phyloP scores from a whole-genome alignment of 2,113 vertebrate species.

The Indri indri region DNA sequence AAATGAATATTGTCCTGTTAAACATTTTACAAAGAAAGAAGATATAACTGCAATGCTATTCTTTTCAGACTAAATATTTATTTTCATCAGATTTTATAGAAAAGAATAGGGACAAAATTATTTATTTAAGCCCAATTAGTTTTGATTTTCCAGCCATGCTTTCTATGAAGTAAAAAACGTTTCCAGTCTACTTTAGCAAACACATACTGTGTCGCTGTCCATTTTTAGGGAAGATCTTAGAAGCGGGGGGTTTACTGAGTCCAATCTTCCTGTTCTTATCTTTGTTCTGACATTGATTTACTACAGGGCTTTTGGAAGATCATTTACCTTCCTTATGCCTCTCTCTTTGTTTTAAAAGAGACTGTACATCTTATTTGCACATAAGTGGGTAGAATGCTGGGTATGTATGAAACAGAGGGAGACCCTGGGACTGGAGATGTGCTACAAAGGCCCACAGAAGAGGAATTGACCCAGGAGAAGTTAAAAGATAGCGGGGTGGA shows the following conservation, averaged over 20 bases:
- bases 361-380: not conserved
- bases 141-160: not conserved
- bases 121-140: not conserved
- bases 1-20: not conserved
- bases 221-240: not conserved
- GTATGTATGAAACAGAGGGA: not conserved
- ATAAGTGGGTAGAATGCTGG: not conserved
- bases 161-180: not conserved
- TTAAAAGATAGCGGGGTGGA: not conserved
- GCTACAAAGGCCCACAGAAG: not conserved
- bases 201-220: fast-evolving
- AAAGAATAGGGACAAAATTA: not conserved
- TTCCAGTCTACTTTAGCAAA: not conserved
- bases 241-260: not conserved
- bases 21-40: not conserved
- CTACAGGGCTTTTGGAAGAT: not conserved
- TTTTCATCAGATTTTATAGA: not conserved
- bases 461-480: not conserved
- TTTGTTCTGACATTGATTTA: constrained; percentile 20
- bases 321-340: not conserved
- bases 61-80: not conserved
- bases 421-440: not conserved
- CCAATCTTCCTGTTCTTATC: not conserved
- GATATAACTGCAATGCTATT: not conserved
- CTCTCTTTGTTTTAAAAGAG: not conserved